These are phyloP conservation scores for Xerus rutilus DNA, from an alignment of 2,797 vertebrate genomes.

Conservation along the genomic window DNA sequence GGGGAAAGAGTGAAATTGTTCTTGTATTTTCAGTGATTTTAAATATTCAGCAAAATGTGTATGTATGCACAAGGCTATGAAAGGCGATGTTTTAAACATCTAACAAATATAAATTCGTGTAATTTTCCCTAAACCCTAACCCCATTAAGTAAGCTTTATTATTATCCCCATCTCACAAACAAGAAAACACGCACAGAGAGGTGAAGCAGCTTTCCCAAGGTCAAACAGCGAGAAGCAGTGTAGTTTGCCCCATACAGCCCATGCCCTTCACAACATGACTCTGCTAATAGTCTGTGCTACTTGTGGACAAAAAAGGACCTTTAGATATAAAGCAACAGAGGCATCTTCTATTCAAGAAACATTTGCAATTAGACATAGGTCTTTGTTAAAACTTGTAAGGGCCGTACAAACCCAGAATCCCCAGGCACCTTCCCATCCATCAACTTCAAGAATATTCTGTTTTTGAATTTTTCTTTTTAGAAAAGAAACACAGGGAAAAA, in stretches of 20 bases:
- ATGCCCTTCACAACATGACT: not conserved
- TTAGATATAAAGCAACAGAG: not conserved
- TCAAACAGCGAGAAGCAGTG: not conserved
- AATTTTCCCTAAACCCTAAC: not conserved
- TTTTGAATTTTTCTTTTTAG: not conserved
- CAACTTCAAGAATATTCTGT: not conserved
- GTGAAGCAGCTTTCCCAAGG: not conserved
- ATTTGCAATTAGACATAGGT: not conserved
- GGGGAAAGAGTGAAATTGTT: not conserved
- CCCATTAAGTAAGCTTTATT: not conserved
- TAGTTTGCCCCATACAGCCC: accelerated
- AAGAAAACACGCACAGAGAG: not conserved
- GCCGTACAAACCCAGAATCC: not conserved
- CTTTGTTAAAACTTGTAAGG: not conserved
- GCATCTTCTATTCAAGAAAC: not conserved
- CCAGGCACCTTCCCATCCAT: not conserved
- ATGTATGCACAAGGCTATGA: too few relatives aligned
- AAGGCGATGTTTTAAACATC: not conserved
- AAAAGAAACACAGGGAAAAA: not conserved
- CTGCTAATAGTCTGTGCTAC: not conserved
- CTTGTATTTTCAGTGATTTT: not conserved
- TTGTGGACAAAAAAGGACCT: not conserved
- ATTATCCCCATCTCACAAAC: not conserved
- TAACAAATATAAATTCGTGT: not conserved
- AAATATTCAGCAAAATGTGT: not conserved